These are phyloP conservation scores for Eledona agricola DNA, from an alignment of 2,888 invertebrate species.

Conservation along the genomic window DNA sequence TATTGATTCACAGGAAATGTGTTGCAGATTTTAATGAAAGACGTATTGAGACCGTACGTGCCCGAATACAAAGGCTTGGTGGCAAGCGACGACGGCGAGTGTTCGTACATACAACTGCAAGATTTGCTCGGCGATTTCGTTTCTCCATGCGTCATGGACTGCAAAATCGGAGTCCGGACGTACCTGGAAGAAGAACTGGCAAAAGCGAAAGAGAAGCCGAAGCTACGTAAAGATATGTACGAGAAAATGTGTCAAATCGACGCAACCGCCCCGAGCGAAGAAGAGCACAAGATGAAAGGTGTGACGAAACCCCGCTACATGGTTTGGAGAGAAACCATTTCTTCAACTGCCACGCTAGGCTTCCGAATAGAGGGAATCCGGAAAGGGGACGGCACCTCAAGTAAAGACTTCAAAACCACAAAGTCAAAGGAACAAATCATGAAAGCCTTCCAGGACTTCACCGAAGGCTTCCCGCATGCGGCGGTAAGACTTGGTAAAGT, in stretches of 20 bases:
- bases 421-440: slow-evolving; percentile 84
- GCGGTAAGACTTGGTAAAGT: too few relatives aligned
- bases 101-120: slow-evolving; percentile 90
- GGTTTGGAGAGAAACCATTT: slow-evolving; percentile 97
- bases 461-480: slow-evolving; percentile 79
- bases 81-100: slow-evolving; percentile 80
- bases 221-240: slow-evolving; percentile 94
- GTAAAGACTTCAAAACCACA: slow-evolving; percentile 95
- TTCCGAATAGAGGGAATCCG: slow-evolving; percentile 96
- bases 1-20: background rate
- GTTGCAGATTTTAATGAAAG: slow-evolving; percentile 78
- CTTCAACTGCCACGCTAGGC: slow-evolving; percentile 95
- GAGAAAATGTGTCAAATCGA: slow-evolving; percentile 97
- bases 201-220: slow-evolving; percentile 94
- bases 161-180: slow-evolving; percentile 94
- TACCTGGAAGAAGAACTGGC: slow-evolving; percentile 94
- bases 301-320: slow-evolving; percentile 95
- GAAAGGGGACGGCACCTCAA: slow-evolving; percentile 88
- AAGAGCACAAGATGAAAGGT: slow-evolving; percentile 88
- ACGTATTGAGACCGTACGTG: slow-evolving; percentile 86
- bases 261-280: slow-evolving; percentile 85
- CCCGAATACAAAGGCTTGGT: slow-evolving; percentile 93
- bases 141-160: slow-evolving; percentile 96
- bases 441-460: slow-evolving; percentile 82
- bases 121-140: slow-evolving; percentile 91